These are phyloP conservation scores for Cartodere bifasciata DNA, from an alignment of 2,888 invertebrate genomes.

Conservation along the genomic window DNA sequence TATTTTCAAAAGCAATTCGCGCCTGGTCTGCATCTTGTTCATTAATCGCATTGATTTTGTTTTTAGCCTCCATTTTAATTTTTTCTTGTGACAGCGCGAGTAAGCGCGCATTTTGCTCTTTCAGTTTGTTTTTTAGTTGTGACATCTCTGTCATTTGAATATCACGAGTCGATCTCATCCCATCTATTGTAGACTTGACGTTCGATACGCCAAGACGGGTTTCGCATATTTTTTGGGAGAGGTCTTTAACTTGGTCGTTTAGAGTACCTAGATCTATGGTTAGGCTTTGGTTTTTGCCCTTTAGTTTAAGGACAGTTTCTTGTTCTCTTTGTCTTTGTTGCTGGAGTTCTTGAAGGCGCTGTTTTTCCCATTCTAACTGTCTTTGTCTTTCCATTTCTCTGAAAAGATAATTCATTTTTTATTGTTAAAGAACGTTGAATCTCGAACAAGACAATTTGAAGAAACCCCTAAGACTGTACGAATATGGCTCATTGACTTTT, in stretches of 20 bases:
- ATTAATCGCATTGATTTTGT: constrained; percentile 39
- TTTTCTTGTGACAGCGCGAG: constrained; percentile 74
- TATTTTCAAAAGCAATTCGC: constrained; percentile 51
- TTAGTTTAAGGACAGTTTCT: constrained; percentile 69
- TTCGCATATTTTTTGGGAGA: constrained; percentile 70
- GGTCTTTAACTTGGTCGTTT: constrained; percentile 51
- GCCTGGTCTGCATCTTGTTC: constrained; percentile 40
- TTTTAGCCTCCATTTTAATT: constrained; percentile 63
- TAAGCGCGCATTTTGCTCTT: constrained; percentile 74
- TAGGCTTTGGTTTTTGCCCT: constrained; percentile 76
- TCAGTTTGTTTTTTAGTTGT: constrained; percentile 64
- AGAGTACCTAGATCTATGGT: constrained; percentile 62
- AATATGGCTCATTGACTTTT: constrained; percentile 1
- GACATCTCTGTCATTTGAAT: constrained; percentile 79
- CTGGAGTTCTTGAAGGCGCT: constrained; percentile 70
- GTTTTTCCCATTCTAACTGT: constrained; percentile 92
- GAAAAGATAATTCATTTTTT: too few relatives aligned
- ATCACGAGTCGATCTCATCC: constrained; percentile 88
- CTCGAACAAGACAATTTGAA: too few relatives aligned
- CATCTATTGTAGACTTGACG: constrained; percentile 91
- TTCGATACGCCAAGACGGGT: constrained; percentile 78
- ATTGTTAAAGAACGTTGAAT: too few relatives aligned
- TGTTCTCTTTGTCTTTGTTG: constrained; percentile 76
- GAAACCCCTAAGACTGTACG: too few relatives aligned
- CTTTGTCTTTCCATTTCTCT: constrained; percentile 90